Evolutionary conservation across 2,797 vertebrate species (phyloP).

Genomic region (Sternotherus odoratus): DNA sequence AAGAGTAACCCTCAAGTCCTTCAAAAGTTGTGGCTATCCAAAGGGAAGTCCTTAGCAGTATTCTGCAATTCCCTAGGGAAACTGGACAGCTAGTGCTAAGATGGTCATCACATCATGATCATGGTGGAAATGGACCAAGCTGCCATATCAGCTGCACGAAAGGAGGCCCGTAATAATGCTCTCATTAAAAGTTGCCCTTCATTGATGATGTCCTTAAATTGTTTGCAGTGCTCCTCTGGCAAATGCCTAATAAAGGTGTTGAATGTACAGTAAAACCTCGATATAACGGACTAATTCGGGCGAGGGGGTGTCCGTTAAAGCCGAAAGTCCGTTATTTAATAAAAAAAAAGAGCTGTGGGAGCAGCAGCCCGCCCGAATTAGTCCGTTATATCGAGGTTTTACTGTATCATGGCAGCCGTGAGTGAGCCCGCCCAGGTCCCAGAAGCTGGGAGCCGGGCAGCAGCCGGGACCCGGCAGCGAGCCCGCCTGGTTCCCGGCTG

Average conservation of each 20-base stretch:
- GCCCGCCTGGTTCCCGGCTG: too few relatives aligned
- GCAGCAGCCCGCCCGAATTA: too few relatives aligned
- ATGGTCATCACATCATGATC: neutral
- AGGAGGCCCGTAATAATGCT: neutral
- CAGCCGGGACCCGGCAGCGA: too few relatives aligned
- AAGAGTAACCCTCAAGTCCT: neutral
- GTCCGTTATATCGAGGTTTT: too few relatives aligned
- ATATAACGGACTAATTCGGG: too few relatives aligned
- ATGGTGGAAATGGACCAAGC: neutral
- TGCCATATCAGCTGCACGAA: neutral
- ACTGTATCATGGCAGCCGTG: too few relatives aligned
- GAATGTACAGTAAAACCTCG: too few relatives aligned
- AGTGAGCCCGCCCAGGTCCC: too few relatives aligned
- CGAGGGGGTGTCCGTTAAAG: too few relatives aligned
- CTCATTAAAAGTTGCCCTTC: neutral
- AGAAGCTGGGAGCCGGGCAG: too few relatives aligned
- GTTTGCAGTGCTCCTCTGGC: neutral
- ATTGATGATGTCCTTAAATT: neutral
- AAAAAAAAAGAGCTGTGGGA: too few relatives aligned
- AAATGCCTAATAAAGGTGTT: neutral
- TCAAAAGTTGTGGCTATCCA: neutral
- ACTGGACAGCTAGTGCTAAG: neutral
- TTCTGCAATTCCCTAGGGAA: neutral
- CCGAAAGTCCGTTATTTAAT: too few relatives aligned
- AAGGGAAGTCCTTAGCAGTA: neutral